A percentile compares a stretch with the other conserved stretches of the same genome.
Conservation (phyloP, 2,888 invertebrate species). For the Stenodema calcarata region DNA sequence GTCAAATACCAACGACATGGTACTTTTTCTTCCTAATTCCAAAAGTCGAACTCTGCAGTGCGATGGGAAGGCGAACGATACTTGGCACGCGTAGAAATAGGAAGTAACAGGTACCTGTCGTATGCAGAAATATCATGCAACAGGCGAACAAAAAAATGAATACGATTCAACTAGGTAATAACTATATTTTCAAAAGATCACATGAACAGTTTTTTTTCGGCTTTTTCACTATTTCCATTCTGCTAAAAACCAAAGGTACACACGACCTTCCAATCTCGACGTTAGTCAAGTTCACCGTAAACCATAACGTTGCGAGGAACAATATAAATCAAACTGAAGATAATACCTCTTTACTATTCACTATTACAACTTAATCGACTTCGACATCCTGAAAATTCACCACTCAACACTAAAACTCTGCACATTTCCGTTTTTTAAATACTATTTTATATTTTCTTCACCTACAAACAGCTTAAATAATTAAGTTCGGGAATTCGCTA, state of each 20-base stretch:
- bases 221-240: background rate
- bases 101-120: too few species aligned
- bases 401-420: background rate
- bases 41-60: too few species aligned
- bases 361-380: background rate
- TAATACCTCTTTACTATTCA: background rate
- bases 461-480: slow-evolving; percentile 11
- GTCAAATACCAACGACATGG: too few species aligned
- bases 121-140: too few species aligned
- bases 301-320: background rate
- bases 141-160: background rate
- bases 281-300: background rate
- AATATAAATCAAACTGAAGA: background rate
- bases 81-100: too few species aligned
- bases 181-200: slow-evolving; percentile 38
- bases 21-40: too few species aligned
- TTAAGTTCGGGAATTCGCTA: slow-evolving; percentile 16
- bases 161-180: slow-evolving; percentile 21
- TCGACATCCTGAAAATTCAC: background rate
- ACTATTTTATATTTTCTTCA: background rate
- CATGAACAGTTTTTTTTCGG: slow-evolving; percentile 8
- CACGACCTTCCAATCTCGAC: background rate
- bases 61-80: too few species aligned
- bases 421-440: background rate
- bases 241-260: background rate